Evolutionary conservation across 2,113 vertebrate species (phyloP).

Genomic region (Tachysurus vachellii): DNA sequence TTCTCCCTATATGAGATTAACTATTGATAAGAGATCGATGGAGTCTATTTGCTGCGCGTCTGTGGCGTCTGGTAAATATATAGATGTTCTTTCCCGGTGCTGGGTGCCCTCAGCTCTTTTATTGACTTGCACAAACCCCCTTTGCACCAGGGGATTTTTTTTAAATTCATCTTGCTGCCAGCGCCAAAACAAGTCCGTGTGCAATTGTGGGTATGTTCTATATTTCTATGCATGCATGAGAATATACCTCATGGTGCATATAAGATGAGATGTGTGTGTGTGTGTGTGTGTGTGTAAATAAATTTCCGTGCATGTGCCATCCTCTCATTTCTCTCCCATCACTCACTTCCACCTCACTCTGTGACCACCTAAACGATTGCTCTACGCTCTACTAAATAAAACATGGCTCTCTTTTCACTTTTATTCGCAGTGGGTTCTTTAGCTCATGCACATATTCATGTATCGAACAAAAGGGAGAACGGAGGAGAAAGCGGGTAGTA

Average conservation of each 20-base stretch:
- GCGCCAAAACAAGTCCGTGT: conserved; percentile 39
- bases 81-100: conserved; percentile 24
- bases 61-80: conserved; percentile 43
- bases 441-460: conserved; percentile 61
- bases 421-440: conserved; percentile 49
- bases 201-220: not conserved
- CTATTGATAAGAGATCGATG: conserved; percentile 60
- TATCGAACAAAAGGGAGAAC: conserved; percentile 28
- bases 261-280: not conserved
- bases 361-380: conserved; percentile 58
- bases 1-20: conserved; percentile 44
- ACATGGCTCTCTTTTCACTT: conserved; percentile 60
- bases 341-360: conserved; percentile 50
- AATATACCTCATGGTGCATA: not conserved
- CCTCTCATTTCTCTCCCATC: not conserved
- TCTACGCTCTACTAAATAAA: conserved; percentile 65
- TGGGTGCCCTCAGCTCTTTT: conserved; percentile 35
- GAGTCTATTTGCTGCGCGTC: conserved; percentile 55
- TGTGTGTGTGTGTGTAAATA: conserved; percentile 10
- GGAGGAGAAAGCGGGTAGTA: conserved; percentile 51
- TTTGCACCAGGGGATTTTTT: conserved; percentile 44
- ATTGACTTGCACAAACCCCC: conserved; percentile 62
- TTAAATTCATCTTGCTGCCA: conserved; percentile 60
- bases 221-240: conserved; percentile 5
- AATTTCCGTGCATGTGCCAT: conserved; percentile 31